Percentiles rank a stretch among this genome's conserved stretches.
Conservation (phyloP, 2,888 invertebrate genomes). For the Limnephilus rhombicus region DNA sequence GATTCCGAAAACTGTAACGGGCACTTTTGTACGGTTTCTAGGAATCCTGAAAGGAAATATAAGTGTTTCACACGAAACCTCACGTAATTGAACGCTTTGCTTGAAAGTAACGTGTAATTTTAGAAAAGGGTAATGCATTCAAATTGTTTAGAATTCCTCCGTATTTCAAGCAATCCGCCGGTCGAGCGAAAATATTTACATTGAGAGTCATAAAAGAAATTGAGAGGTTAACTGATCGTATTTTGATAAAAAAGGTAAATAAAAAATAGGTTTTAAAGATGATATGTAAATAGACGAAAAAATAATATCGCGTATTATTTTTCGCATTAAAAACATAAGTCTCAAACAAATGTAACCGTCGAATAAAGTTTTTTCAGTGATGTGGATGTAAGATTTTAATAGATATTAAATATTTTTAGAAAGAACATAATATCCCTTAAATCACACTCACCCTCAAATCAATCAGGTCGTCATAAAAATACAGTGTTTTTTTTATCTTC, state of each 20-base stretch:
- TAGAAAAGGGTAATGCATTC: not conserved
- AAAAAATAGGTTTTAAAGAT: not conserved
- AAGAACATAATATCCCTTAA: not conserved
- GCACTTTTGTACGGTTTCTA: not conserved
- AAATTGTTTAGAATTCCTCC: not conserved
- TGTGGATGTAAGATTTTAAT: not conserved
- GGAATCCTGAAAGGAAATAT: not conserved
- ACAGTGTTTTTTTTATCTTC: not conserved
- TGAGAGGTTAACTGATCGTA: not conserved
- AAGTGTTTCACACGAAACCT: conserved; percentile 1
- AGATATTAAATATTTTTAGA: not conserved
- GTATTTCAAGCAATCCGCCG: not conserved
- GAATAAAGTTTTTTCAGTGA: not conserved
- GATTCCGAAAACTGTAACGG: not conserved
- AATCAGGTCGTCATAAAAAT: not conserved
- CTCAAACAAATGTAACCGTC: not conserved
- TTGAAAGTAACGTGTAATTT: not conserved
- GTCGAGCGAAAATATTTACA: not conserved
- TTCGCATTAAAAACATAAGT: not conserved
- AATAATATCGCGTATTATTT: no score
- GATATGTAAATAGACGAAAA: not conserved
- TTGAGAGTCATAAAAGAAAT: not conserved
- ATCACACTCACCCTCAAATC: not conserved
- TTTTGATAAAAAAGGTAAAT: not conserved
- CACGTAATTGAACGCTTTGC: not conserved